Conservation (phyloP, 64 coral and sea anemone species). For the Cladopsammia gracilis region DNA sequence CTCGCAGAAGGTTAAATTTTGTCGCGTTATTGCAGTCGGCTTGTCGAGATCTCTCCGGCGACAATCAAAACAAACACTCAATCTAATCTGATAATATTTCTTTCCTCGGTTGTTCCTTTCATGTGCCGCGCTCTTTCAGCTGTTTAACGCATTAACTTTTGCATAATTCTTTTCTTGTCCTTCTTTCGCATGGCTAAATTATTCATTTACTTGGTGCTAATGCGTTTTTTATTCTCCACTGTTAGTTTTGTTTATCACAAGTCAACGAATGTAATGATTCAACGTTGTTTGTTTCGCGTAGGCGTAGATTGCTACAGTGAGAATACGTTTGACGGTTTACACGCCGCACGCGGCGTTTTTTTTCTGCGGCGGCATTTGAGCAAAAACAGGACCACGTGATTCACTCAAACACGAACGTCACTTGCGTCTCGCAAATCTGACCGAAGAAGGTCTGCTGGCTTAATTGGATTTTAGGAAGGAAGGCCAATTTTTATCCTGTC, state of each 20-base stretch:
- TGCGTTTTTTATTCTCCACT: slow-evolving; percentile 27
- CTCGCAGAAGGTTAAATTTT: neutral
- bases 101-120: slow-evolving; percentile 53
- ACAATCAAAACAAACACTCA: slow-evolving; percentile 80
- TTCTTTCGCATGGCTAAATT: slow-evolving; percentile 12
- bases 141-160: slow-evolving; percentile 72
- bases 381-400: neutral
- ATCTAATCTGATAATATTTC: slow-evolving; percentile 82
- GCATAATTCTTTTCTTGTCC: neutral
- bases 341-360: neutral
- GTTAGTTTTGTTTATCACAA: neutral
- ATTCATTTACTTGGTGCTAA: slow-evolving; percentile 18
- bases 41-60: slow-evolving; percentile 39
- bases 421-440: neutral
- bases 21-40: slow-evolving; percentile 36
- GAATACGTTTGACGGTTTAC: neutral
- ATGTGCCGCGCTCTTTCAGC: slow-evolving; percentile 75
- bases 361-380: neutral
- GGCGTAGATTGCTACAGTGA: neutral
- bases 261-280: neutral
- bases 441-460: neutral
- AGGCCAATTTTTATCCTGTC: neutral
- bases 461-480: neutral
- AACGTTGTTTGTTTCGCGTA: neutral
- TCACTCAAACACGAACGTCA: neutral